phyloP scores from a whole-genome alignment of 2,113 vertebrate genomes.

The Corynorhinus townsendii region DNA sequence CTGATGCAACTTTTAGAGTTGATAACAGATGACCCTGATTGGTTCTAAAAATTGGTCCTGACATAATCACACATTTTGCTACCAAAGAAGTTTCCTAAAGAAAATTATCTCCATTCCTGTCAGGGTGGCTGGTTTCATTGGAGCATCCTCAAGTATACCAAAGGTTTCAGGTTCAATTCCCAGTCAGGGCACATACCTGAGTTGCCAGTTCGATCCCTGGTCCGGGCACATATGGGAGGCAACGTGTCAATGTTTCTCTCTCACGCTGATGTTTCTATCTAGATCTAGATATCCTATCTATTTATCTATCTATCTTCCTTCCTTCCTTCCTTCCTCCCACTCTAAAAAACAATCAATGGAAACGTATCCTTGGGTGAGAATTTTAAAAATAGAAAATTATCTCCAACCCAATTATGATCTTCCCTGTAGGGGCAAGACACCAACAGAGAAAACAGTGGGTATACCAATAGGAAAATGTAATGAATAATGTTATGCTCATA shows the following conservation, averaged over 20 bases:
- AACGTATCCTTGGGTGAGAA: neutral
- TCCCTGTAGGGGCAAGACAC: neutral
- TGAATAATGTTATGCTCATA: neutral
- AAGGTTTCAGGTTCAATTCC: neutral
- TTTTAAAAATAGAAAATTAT: neutral
- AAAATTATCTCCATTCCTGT: neutral
- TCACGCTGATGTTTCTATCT: neutral
- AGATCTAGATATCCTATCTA: too few relatives aligned
- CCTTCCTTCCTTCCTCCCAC: neutral
- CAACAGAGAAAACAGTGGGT: neutral
- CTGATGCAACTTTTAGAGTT: neutral
- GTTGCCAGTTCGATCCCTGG: neutral
- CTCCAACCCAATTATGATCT: neutral
- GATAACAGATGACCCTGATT: neutral
- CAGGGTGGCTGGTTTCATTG: neutral
- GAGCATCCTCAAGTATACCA: neutral
- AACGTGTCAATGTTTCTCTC: neutral
- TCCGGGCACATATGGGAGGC: neutral
- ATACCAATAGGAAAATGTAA: neutral
- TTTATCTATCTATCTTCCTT: neutral
- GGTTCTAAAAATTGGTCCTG: conserved; percentile 29
- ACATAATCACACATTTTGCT: conserved; percentile 22
- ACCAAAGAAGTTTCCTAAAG: conserved; percentile 26
- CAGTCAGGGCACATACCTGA: neutral
- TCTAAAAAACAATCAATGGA: neutral